A percentile compares a stretch with the other conserved stretches of the same genome.
Evolutionary conservation across 2,797 vertebrate species (phyloP).

Genomic region (Tinamus major): DNA sequence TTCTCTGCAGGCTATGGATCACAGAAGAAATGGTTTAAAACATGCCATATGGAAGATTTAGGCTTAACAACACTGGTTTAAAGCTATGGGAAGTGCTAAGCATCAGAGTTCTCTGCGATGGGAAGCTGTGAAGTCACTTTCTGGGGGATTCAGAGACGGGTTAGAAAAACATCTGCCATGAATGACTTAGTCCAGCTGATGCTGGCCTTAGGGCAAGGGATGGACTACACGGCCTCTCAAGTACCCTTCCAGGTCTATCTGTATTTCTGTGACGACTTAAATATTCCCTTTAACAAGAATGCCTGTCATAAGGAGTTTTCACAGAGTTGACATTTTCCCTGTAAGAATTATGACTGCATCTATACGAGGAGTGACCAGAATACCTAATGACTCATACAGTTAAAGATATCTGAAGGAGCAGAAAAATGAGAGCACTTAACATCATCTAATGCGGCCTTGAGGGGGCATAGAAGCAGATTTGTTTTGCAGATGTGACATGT

Average conservation of each 20-base stretch:
- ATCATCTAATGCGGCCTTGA: constrained; percentile 36
- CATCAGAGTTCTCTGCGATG: background rate
- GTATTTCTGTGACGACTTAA: background rate
- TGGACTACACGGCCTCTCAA: background rate
- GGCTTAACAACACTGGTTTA: background rate
- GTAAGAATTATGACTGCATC: constrained; percentile 36
- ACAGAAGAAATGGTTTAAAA: background rate
- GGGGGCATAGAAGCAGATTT: background rate
- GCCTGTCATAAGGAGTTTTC: constrained; percentile 10
- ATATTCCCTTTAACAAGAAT: background rate
- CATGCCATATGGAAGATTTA: background rate
- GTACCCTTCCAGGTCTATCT: background rate
- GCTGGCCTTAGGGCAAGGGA: background rate
- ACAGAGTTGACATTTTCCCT: constrained; percentile 19
- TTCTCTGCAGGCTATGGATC: background rate
- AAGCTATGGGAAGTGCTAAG: background rate
- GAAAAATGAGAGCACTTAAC: constrained; percentile 33
- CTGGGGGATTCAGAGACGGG: background rate
- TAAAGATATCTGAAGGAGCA: constrained; percentile 54
- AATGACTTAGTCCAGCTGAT: background rate
- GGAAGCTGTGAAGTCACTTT: rapidly evolving
- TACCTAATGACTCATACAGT: constrained; percentile 54
- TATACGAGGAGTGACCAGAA: constrained; percentile 58
- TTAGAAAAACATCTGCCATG: background rate
- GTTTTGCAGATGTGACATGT: background rate